These are phyloP conservation scores for Motacilla alba DNA, from an alignment of 2,113 vertebrate genomes.

Conservation along the genomic window DNA sequence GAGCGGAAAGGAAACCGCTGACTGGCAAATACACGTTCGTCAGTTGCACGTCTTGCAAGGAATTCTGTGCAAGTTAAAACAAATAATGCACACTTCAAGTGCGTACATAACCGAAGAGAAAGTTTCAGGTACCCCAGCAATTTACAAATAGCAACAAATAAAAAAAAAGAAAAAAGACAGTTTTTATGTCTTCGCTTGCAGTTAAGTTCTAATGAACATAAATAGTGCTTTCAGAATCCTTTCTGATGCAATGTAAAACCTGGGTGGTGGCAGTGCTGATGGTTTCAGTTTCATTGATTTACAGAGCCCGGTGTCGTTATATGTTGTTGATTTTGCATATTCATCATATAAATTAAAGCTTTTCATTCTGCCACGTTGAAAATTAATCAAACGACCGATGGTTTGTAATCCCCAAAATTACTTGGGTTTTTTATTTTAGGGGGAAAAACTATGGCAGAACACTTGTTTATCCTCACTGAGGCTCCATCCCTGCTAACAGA, in stretches of 20 bases:
- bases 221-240: not conserved
- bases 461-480: rapidly evolving
- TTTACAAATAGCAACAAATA: not conserved
- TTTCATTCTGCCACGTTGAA: not conserved
- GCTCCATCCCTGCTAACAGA: not conserved
- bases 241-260: not conserved
- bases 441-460: rapidly evolving
- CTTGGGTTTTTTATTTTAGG: not conserved
- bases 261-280: not conserved
- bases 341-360: not conserved
- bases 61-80: not conserved
- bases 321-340: not conserved
- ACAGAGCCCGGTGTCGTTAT: rapidly evolving
- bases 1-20: rapidly evolving
- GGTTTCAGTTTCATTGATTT: not conserved
- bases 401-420: not conserved
- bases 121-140: not conserved
- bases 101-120: not conserved
- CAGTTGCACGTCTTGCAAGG: no score
- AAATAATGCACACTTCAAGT: rapidly evolving
- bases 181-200: not conserved
- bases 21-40: rapidly evolving
- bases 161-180: not conserved
- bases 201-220: not conserved
- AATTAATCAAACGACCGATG: not conserved